Base-by-base conservation (phyloP, 1,140 invertebrate species). In the Lasioglossum albipes region DNA sequence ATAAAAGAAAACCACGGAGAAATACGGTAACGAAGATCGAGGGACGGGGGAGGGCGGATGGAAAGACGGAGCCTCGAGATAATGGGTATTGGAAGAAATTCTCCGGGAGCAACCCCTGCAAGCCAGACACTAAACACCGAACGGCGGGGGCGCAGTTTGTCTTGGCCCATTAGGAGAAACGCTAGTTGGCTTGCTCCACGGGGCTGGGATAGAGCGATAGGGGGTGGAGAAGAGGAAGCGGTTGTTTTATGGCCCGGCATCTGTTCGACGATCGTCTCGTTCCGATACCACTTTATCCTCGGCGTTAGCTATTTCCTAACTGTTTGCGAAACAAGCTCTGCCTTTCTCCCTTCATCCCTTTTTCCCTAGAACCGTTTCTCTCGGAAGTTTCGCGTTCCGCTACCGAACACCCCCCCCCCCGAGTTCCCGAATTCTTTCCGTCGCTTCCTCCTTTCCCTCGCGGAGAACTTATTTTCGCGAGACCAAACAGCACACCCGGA, bases 211-310 rank as follows among this genome's bases (percentile, higher is more conserved):
- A 84, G 86, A 86, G 83, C 79, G 87, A 89, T 89, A 88, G 88
- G 90, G 89, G 88, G 88, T 89, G 86, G 91, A 90, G 90, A 91
- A 88, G 86, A 90, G 91, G 92, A 91, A 92, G 90, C 84, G 90
- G 88, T 92, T 93, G 92, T 93, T 93, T 93, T 93, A 93, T 93
- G 90, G 90, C 90, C 88, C 89, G 89, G 92, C 93, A 93, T 93
- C 93, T 93, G 92, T 93, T 93, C 93, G 93, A 93, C 93, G 93
- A 93, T 93, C 93, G 92, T 93, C 92, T 93, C 92, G 92, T 93
- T 93, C 92, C 93, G 93, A 93, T 93, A 93, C 93, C 92, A 93
- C 93, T 93, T 93, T 93, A 93, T 93, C 92, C 91, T 93, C 87
- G 84, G 92, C 91, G 91, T 93, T 93, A 92, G 91, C 91, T 84